Conservation (phyloP, 2,888 invertebrate genomes). For the Suillia variegata region DNA sequence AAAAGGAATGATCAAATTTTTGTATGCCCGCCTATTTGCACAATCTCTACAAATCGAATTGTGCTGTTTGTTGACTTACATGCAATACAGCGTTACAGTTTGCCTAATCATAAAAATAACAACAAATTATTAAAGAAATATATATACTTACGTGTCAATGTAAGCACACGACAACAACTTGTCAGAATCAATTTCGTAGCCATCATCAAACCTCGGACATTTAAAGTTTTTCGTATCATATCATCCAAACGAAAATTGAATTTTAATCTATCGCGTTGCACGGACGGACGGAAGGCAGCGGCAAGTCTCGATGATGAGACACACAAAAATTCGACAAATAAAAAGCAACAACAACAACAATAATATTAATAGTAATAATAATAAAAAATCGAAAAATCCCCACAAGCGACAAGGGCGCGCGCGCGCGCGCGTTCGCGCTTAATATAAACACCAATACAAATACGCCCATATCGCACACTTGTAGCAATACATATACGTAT, state of each 20-base stretch:
- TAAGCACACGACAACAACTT: background rate
- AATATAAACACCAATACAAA: background rate
- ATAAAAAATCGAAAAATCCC: background rate
- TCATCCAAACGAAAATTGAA: background rate
- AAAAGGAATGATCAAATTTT: no score
- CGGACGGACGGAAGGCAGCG: background rate
- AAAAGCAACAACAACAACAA: background rate
- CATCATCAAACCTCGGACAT: no score
- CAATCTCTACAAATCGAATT: no score
- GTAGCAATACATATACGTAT: background rate
- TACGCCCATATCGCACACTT: background rate
- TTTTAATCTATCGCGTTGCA: conserved; percentile 1
- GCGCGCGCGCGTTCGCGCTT: no score
- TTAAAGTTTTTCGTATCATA: no score
- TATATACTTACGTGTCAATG: background rate
- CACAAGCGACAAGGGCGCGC: no score
- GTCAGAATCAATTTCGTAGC: conserved; percentile 2
- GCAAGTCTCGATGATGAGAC: no score
- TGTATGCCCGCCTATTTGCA: no score
- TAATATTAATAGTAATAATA: background rate
- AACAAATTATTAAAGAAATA: no score
- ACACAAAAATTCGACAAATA: background rate
- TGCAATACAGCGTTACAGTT: no score
- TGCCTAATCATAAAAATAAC: no score
- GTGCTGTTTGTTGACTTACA: no score